Conservation (phyloP, 2,888 invertebrate species). For the Cephus sareptanus region DNA sequence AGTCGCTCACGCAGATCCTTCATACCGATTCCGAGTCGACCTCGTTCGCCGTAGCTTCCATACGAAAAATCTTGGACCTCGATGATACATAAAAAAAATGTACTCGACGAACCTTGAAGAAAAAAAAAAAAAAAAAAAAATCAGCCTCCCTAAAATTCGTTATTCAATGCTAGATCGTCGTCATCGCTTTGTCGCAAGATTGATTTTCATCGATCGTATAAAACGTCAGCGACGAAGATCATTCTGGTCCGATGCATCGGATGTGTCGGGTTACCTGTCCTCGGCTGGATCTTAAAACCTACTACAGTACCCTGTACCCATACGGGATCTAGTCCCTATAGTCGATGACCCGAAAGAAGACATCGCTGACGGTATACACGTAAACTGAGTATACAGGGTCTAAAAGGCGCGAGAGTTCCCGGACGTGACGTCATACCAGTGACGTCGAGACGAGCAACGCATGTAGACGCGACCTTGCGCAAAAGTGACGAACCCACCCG, state of each 20-base stretch:
- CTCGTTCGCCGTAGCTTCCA: slow-evolving; percentile 16
- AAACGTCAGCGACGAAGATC: slow-evolving; percentile 5
- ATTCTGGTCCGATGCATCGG: not conserved
- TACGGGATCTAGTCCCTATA: not conserved
- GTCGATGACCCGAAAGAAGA: not conserved
- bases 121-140: not conserved
- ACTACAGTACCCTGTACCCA: not conserved
- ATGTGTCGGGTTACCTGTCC: slow-evolving; percentile 31
- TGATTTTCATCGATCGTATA: slow-evolving; percentile 25
- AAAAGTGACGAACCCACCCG: slow-evolving; percentile 1
- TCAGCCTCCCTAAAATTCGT: not conserved
- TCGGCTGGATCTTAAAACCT: not conserved
- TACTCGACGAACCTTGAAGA: not conserved
- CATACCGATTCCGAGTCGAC: slow-evolving; percentile 9
- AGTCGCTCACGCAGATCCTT: slow-evolving; percentile 22
- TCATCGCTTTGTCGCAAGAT: slow-evolving; percentile 32
- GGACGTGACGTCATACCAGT: not conserved
- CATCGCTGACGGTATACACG: not conserved
- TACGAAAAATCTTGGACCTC: not conserved
- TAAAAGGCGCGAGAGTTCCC: not conserved
- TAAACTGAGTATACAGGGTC: not conserved
- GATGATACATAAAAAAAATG: not conserved
- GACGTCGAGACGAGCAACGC: not conserved
- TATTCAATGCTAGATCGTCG: not conserved
- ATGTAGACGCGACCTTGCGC: slow-evolving; percentile 1